Conservation (phyloP, 2,797 vertebrate genomes). For the Cynodonichthys magdalenae region DNA sequence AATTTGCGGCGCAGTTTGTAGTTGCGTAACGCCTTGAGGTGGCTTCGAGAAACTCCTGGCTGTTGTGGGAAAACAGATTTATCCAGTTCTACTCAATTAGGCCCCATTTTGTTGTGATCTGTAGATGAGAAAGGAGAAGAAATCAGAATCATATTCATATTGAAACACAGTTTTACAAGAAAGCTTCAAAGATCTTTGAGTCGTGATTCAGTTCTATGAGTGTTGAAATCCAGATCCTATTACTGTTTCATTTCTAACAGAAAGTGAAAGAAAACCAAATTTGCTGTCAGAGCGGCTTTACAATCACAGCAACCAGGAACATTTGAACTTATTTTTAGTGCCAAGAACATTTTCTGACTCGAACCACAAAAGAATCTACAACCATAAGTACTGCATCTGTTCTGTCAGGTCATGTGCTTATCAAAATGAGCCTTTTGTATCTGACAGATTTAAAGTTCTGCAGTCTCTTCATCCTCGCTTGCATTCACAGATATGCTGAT, state of each 20-base stretch:
- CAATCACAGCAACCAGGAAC: neutral
- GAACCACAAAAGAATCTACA: neutral
- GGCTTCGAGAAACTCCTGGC: neutral
- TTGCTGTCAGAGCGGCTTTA: neutral
- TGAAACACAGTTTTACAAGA: neutral
- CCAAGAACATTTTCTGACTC: neutral
- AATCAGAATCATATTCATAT: neutral
- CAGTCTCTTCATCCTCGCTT: no score
- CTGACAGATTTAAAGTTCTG: neutral
- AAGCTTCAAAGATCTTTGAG: neutral
- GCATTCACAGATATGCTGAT: slow-evolving; percentile 1
- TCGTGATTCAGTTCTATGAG: neutral
- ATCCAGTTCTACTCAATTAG: slow-evolving; percentile 20
- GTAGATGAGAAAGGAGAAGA: slow-evolving; percentile 2
- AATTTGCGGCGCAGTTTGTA: neutral
- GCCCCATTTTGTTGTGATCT: slow-evolving; percentile 34
- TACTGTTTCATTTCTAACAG: neutral
- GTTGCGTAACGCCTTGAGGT: neutral
- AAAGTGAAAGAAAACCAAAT: neutral
- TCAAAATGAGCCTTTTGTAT: no score
- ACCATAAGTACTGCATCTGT: neutral
- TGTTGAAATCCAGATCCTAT: neutral
- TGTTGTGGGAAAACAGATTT: neutral
- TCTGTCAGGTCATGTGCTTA: neutral
- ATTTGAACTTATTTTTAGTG: neutral